phyloP scores from a whole-genome alignment of 1,140 invertebrate species.

The Penaeus japonicus region DNA sequence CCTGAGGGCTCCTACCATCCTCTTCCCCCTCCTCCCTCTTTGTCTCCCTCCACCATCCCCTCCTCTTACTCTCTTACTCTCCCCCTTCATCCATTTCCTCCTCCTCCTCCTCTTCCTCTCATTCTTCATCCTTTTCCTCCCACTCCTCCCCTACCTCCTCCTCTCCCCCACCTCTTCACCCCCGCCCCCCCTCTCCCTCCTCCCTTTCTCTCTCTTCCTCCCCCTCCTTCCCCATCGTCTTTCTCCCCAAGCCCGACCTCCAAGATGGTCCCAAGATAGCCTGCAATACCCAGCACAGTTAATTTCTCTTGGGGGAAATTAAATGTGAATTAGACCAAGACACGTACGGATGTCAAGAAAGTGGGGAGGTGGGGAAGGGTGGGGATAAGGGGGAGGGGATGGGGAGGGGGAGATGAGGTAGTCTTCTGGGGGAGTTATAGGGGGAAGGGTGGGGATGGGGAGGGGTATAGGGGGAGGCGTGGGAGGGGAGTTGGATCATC shows the following conservation, averaged over 20 bases:
- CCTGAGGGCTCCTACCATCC: background rate
- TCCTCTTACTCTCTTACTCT: background rate
- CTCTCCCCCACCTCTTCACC: background rate
- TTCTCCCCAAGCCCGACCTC: background rate
- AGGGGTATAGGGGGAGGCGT: too few species aligned
- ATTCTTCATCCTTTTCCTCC: background rate
- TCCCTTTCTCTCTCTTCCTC: background rate
- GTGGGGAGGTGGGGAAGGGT: too few species aligned
- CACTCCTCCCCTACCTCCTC: background rate
- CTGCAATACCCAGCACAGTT: constrained; percentile 28
- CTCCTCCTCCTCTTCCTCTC: background rate
- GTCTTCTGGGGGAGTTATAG: too few species aligned
- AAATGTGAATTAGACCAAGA: constrained; percentile 42
- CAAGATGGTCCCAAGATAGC: constrained; percentile 1
- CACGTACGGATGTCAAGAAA: constrained; percentile 23
- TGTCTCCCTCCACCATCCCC: background rate
- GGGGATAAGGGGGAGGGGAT: too few species aligned
- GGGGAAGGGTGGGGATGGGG: too few species aligned
- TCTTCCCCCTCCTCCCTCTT: background rate
- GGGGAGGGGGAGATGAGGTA: too few species aligned
- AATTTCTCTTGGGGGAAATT: constrained; percentile 52
- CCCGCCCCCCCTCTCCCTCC: background rate
- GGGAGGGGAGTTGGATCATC: too few species aligned
- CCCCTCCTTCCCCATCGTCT: background rate
- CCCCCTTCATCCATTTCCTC: background rate